Percentiles rank a stretch among this genome's conserved stretches.
Conservation (phyloP, 2,797 vertebrate species). For the Florisuga fusca region DNA sequence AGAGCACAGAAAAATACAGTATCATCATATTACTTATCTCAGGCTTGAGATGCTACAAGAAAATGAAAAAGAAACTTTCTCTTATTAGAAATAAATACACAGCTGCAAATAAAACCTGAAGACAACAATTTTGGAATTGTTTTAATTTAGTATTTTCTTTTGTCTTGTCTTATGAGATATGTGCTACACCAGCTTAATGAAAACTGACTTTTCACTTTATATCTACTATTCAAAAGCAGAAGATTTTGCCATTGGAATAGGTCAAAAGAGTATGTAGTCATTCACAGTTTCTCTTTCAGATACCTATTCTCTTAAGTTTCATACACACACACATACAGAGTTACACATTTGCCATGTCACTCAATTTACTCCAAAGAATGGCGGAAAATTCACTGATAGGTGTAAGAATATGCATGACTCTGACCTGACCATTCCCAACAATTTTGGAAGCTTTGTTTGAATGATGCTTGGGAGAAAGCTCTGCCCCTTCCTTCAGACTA, state of each 20-base stretch:
- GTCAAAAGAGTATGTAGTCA: background rate
- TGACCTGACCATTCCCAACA: background rate
- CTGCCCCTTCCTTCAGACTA: background rate
- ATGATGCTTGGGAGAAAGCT: background rate
- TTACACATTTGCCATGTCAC: background rate
- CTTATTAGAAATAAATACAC: background rate
- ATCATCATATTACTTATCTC: conserved; percentile 47
- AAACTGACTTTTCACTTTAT: background rate
- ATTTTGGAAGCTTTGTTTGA: background rate
- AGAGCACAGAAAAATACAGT: conserved; percentile 35
- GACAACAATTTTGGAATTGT: background rate
- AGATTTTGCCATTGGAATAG: background rate
- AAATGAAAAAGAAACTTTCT: background rate
- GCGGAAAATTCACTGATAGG: background rate
- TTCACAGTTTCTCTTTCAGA: background rate
- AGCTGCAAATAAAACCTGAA: background rate
- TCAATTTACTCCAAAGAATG: background rate
- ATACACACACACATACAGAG: background rate
- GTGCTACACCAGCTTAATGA: background rate
- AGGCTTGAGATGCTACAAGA: background rate
- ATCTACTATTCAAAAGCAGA: background rate
- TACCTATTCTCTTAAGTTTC: background rate
- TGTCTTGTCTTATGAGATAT: background rate
- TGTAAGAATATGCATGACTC: background rate
- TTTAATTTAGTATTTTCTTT: background rate